Evolutionary conservation across 2,113 vertebrate genomes (phyloP), one percentile per base, ranked within the genome.

Genomic region (Hydrochoerus hydrochaeris): DNA sequence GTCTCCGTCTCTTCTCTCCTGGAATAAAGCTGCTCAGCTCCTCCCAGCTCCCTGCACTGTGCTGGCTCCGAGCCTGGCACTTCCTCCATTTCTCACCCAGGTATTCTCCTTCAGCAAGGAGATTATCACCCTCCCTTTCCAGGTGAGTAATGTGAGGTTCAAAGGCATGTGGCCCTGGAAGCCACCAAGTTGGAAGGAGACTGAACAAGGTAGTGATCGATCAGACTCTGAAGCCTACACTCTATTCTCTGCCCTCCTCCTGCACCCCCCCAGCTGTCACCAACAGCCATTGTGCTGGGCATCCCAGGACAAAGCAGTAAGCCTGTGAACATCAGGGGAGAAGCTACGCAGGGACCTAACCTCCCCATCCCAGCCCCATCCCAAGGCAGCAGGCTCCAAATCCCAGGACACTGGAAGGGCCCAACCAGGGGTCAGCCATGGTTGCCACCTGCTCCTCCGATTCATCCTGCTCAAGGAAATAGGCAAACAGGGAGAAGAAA

Each of bases 401-500:
- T 16, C 44, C 91, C 57, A 85, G 38, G 24, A 49, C 26, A 35
- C 58, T 71, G n/a, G 11, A 38, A 7, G 22, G 41, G 38, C 22
- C 82, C n/a, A 54, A 7, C 12, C 32, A 75, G 71, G 28, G 32
- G 14, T 52, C 35, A 69, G 54, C 5, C 8, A 2, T 5, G 9
- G 7, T 41, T 12, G 6, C 22, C 73, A 58, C 7, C 52, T 44
- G 24, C 35, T 90, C 58, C 49, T 80, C 83, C 69, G 81, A 65
- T 24, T 82, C 35, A 26, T 75, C 88, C 46, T 88, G 32, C 54
- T 81, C 60, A 58, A 73, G 52, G 26, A 89, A 83, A 96, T 11
- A 11, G 44, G 63, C 49, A n/a, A 35, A 14, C 20, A 58, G 24
- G 9, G 10, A 88, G 12, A 44, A 91, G 38, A 89, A 62, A 87